phyloP scores from a whole-genome alignment of 2,888 invertebrate species.

The Hoplodrina blanda region DNA sequence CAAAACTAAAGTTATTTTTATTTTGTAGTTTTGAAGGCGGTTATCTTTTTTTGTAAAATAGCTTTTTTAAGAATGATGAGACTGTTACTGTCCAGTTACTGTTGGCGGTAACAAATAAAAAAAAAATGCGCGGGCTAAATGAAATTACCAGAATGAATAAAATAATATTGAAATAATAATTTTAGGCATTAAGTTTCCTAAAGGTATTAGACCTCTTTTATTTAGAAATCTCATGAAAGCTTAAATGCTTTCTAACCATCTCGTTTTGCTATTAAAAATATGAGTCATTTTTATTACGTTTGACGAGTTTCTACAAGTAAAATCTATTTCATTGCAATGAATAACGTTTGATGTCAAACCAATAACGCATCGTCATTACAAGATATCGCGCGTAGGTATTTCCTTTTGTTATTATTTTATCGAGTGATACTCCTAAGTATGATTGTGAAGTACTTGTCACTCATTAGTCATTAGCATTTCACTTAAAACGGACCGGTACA shows the following conservation, averaged over 20 bases:
- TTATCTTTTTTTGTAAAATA: too few relatives aligned
- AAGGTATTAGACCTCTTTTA: background rate
- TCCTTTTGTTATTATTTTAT: conserved; percentile 38
- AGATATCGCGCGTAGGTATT: conserved; percentile 25
- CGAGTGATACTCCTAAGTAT: conserved; percentile 8
- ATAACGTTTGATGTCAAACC: conserved; percentile 20
- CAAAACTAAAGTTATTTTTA: too few relatives aligned
- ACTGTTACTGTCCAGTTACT: too few relatives aligned
- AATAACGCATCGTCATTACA: conserved; percentile 19
- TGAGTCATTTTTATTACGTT: conserved; percentile 8
- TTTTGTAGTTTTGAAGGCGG: too few relatives aligned
- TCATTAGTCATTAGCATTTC: conserved; percentile 31
- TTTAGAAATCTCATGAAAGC: conserved; percentile 8
- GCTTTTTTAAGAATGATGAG: too few relatives aligned
- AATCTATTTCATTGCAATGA: conserved; percentile 17
- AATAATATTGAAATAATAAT: too few relatives aligned
- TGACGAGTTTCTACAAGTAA: conserved; percentile 6
- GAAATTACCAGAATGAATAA: too few relatives aligned
- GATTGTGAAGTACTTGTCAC: conserved; percentile 14
- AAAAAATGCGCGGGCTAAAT: too few relatives aligned
- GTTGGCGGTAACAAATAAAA: too few relatives aligned
- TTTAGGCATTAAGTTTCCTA: conserved; percentile 1
- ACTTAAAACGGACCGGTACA: conserved; percentile 13
- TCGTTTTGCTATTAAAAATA: background rate
- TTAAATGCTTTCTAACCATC: background rate